These are phyloP conservation scores for Odontamblyopus lacepedii DNA, from an alignment of 2,797 vertebrate genomes.

Conservation along the genomic window DNA sequence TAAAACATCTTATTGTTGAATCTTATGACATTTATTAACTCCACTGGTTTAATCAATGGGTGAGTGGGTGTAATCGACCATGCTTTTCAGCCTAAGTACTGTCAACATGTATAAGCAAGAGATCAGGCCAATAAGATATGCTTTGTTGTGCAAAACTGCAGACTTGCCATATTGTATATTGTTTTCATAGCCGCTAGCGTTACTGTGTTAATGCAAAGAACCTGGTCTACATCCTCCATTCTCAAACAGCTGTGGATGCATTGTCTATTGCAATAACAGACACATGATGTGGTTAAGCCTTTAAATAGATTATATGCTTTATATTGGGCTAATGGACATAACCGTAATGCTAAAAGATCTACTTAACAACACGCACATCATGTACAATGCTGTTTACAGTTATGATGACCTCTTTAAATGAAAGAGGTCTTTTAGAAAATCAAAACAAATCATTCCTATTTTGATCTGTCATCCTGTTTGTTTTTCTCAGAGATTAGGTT, in stretches of 20 bases:
- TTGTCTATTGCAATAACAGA: slow-evolving; percentile 9
- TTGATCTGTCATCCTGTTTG: slow-evolving; percentile 6
- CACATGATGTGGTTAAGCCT: background rate
- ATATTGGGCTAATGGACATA: background rate
- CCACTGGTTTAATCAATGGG: background rate
- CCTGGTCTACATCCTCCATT: slow-evolving; percentile 4
- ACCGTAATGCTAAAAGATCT: background rate
- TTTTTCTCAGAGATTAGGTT: slow-evolving; percentile 36
- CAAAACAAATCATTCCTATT: background rate
- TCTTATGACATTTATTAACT: background rate
- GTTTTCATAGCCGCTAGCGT: slow-evolving; percentile 10
- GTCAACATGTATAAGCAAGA: slow-evolving; percentile 27
- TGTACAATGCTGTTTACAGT: no score
- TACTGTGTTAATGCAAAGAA: slow-evolving; percentile 24
- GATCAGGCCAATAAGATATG: slow-evolving; percentile 21
- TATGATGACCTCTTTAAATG: slow-evolving; percentile 1
- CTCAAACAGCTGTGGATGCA: slow-evolving; percentile 6
- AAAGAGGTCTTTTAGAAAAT: background rate
- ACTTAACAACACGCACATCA: background rate
- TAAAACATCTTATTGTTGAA: background rate
- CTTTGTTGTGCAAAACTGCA: slow-evolving; percentile 13
- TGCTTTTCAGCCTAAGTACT: slow-evolving; percentile 3
- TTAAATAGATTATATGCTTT: slow-evolving; percentile 8
- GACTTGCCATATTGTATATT: background rate
- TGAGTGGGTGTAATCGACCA: slow-evolving; percentile 36